Evolutionary conservation across 2,797 vertebrate genomes (phyloP).

Genomic region (Ptychobarbus kaznakovi): DNA sequence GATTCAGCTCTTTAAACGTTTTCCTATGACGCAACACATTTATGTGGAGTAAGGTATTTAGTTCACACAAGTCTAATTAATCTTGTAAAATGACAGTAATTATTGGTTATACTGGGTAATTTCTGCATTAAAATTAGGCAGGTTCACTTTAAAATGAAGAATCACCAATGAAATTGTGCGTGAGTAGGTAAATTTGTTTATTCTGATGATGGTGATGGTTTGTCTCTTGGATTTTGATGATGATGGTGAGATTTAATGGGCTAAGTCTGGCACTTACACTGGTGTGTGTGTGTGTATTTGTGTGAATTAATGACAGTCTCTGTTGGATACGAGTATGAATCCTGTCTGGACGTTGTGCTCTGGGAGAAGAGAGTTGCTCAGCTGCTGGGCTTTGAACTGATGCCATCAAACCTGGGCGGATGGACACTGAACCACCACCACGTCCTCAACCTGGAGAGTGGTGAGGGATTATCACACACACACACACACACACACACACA

Average conservation of each 20-base stretch:
- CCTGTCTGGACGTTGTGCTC: conserved; percentile 84
- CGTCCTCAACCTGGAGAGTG: conserved; percentile 86
- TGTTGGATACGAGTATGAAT: conserved; percentile 89
- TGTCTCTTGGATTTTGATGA: neutral
- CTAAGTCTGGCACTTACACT: conserved; percentile 12
- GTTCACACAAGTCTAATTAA: conserved; percentile 5
- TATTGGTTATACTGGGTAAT: conserved; percentile 15
- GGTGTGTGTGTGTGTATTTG: conserved; percentile 16
- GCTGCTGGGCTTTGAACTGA: conserved; percentile 88
- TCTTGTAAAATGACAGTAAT: neutral
- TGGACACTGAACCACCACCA: conserved; percentile 91
- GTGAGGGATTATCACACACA: conserved; percentile 51
- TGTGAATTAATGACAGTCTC: conserved; percentile 76
- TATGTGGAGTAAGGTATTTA: conserved; percentile 9
- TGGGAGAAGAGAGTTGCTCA: conserved; percentile 85
- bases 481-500: neutral
- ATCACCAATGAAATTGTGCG: neutral
- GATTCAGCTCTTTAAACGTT: neutral
- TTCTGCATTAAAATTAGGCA: conserved; percentile 10
- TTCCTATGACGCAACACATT: neutral
- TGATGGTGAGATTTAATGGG: conserved; percentile 13
- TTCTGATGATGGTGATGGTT: conserved; percentile 12
- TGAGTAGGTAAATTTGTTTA: neutral
- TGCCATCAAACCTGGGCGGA: conserved; percentile 87
- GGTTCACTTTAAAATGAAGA: conserved; percentile 27